Conservation (phyloP, 1,140 invertebrate species). For the Trichoplusia ni region DNA sequence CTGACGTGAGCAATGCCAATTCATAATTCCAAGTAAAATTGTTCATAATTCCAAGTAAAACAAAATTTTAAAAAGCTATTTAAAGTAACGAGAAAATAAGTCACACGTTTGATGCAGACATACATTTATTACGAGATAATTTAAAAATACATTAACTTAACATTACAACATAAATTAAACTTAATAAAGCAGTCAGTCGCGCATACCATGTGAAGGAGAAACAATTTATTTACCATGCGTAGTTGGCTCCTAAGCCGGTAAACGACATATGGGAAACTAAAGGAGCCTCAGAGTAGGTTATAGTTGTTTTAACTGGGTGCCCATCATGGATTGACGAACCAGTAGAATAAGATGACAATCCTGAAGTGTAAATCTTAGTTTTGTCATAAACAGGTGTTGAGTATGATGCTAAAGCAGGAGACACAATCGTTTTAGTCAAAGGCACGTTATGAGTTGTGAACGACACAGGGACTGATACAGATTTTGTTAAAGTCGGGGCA, state of each 20-base stretch:
- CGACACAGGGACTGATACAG: background rate
- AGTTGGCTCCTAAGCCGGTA: slow-evolving; percentile 45
- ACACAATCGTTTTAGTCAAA: slow-evolving; percentile 11
- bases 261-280: slow-evolving; percentile 51
- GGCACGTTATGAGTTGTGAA: slow-evolving; percentile 9
- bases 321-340: slow-evolving; percentile 13
- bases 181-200: slow-evolving; percentile 48
- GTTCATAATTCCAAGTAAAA: background rate
- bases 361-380: background rate
- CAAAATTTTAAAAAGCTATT: background rate
- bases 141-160: slow-evolving; percentile 6
- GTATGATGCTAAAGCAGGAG: background rate
- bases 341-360: slow-evolving; percentile 7
- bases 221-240: slow-evolving; percentile 50
- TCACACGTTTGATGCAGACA: slow-evolving; percentile 4
- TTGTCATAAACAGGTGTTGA: slow-evolving; percentile 22
- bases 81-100: background rate
- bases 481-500: slow-evolving; percentile 1
- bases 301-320: slow-evolving; percentile 30
- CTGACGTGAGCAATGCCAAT: background rate
- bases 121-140: slow-evolving; percentile 7
- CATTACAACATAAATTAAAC: slow-evolving; percentile 43
- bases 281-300: slow-evolving; percentile 48
- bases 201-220: slow-evolving; percentile 34
- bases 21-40: background rate